phyloP scores from a whole-genome alignment of 2,113 vertebrate genomes.

The Rutilus rutilus region DNA sequence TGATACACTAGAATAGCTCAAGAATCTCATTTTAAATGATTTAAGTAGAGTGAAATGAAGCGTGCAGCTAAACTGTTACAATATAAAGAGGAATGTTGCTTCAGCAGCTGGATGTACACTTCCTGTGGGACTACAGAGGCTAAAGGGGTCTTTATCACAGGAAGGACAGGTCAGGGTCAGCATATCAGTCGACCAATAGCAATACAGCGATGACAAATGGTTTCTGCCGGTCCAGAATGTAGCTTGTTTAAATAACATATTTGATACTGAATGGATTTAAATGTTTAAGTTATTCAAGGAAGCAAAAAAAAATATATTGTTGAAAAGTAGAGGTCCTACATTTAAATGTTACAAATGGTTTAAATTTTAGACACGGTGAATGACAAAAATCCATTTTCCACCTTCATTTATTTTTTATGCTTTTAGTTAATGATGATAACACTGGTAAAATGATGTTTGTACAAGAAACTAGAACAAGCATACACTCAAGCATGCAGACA shows the following conservation, averaged over 20 bases:
- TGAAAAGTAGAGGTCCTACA: background rate
- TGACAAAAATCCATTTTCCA: background rate
- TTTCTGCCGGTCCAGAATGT: background rate
- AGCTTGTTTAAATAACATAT: background rate
- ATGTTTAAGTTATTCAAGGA: background rate
- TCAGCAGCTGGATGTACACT: constrained; percentile 14
- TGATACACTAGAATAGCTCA: background rate
- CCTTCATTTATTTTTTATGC: background rate
- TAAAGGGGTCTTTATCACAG: constrained; percentile 19
- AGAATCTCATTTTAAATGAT: background rate
- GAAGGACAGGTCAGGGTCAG: constrained; percentile 26
- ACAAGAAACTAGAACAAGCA: constrained; percentile 12
- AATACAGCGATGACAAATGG: background rate
- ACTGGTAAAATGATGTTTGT: background rate
- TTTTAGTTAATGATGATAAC: background rate
- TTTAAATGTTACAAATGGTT: background rate
- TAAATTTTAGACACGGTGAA: background rate
- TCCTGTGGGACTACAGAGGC: constrained; percentile 6
- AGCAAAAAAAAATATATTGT: background rate
- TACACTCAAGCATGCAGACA: background rate
- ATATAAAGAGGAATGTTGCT: background rate
- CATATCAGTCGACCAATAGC: background rate
- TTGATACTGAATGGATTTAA: too few relatives aligned
- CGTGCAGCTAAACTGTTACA: background rate
- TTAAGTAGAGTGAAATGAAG: background rate